Conservation (phyloP, 2,113 vertebrate genomes). For the Copsychus sechellarum region DNA sequence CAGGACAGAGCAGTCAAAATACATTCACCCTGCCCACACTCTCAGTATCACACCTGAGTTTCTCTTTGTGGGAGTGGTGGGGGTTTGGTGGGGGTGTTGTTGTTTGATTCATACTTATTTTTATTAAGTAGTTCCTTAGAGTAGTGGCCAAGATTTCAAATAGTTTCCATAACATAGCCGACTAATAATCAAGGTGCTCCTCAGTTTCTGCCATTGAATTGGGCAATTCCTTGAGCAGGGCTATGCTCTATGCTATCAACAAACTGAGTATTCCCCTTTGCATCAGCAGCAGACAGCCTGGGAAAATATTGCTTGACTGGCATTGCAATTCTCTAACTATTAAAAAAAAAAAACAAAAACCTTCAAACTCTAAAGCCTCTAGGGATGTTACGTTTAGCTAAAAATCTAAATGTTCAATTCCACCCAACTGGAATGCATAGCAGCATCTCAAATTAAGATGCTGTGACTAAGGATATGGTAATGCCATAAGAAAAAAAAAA, state of each 20-base stretch:
- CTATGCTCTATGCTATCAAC: background rate
- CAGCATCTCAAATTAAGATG: background rate
- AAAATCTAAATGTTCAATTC: background rate
- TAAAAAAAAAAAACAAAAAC: background rate
- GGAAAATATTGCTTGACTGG: constrained; percentile 1
- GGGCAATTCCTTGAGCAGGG: background rate
- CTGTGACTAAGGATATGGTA: background rate
- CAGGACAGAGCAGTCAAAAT: background rate
- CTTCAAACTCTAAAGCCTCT: background rate
- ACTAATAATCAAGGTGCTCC: background rate
- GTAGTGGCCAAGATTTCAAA: background rate
- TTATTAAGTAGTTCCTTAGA: background rate
- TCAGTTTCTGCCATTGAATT: background rate
- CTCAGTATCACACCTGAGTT: background rate
- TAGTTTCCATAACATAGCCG: background rate
- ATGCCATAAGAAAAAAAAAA: background rate
- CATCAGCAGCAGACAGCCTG: constrained; percentile 16
- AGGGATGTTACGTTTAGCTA: background rate
- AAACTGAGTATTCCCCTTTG: background rate
- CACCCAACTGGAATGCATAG: background rate
- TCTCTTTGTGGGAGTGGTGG: background rate
- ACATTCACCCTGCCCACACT: background rate
- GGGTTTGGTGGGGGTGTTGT: background rate
- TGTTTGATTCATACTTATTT: background rate
- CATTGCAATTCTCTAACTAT: background rate